phyloP scores from a whole-genome alignment of 92 coral and sea anemone species.

The Umimayanthus chanpuru region DNA sequence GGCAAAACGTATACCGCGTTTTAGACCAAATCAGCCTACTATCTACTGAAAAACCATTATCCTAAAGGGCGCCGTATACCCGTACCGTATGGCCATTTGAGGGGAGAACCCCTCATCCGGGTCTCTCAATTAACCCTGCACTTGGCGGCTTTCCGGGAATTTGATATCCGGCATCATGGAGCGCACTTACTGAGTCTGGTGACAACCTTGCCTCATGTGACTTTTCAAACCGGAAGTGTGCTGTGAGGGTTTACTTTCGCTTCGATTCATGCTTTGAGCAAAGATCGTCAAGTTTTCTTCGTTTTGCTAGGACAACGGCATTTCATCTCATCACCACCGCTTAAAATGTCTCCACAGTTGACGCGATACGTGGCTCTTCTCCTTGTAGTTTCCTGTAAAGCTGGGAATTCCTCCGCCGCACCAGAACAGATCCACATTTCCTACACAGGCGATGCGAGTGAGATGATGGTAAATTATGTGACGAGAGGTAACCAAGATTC shows the following conservation, averaged over 20 bases:
- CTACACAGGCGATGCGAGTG: constrained; percentile 77
- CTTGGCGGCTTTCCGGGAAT: background rate
- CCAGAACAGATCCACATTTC: constrained; percentile 88
- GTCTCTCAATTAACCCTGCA: no score
- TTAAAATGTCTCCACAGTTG: background rate
- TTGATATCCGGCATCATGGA: no score
- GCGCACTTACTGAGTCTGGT: no score
- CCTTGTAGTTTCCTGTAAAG: background rate
- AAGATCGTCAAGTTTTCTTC: background rate
- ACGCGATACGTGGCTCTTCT: background rate
- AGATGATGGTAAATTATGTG: constrained; percentile 75
- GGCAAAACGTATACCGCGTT: no score
- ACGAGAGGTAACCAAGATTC: constrained; percentile 43
- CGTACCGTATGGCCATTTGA: no score
- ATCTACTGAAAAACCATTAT: no score
- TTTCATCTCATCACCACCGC: background rate
- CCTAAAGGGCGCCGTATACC: no score
- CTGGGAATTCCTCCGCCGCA: background rate
- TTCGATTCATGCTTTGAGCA: no score
- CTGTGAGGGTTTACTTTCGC: background rate
- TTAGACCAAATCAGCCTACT: no score
- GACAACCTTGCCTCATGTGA: background rate
- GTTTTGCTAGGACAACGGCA: background rate
- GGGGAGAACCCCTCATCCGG: no score
- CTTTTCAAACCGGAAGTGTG: background rate